Evolutionary conservation across 1,140 invertebrate species (phyloP), one percentile per base, ranked within the genome.

Genomic region (Vollenhovia emeryi): DNA sequence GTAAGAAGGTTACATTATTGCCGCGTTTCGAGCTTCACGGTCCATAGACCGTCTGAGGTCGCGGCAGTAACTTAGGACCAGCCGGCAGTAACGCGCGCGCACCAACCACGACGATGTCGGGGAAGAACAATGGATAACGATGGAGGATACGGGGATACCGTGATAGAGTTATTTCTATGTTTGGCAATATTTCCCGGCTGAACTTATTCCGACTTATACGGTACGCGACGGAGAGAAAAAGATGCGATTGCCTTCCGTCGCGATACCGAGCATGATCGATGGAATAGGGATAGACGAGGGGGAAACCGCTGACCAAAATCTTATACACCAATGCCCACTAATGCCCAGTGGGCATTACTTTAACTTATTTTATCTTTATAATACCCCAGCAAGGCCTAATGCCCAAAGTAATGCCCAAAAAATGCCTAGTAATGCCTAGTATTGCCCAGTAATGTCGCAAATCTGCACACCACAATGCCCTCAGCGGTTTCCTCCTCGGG

Each of bases 1-100:
- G 91, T 93, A 93, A 93, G 92, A 92, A 93, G 88, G 90, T 90
- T 92, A 92, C 91, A 85, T 92, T 92, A 92, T 91, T 92, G 88
- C 91, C 82, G 84, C 86, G 80, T 92, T 92, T 87, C 86, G 76
- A 74, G 84, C 88, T 92, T 93, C 92, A 93, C 92, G 92, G 89
- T 52, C 78, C 92, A 93, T 93, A 91, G 89, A 93, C 75, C 82
- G 59, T 6, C 76, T 71, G 62, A 88, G 87, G 82, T 93, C 90
- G 86, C 59, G 85, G 85, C 69, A 79, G 86, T 92, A 92, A 92
- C 84, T 93, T 89, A 88, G 85, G 83, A 80, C 69, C 88, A 88
- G 60, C 48, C 82, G 85, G 84, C 74, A 90, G 86, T 85, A 89
- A 86, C 69, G 66, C 48, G 74, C 69, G 86, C 24, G 75, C 57